A percentile compares a stretch with the other conserved stretches of the same genome.
phyloP scores from a whole-genome alignment of 2,888 invertebrate genomes.

The Phorcus lineatus region DNA sequence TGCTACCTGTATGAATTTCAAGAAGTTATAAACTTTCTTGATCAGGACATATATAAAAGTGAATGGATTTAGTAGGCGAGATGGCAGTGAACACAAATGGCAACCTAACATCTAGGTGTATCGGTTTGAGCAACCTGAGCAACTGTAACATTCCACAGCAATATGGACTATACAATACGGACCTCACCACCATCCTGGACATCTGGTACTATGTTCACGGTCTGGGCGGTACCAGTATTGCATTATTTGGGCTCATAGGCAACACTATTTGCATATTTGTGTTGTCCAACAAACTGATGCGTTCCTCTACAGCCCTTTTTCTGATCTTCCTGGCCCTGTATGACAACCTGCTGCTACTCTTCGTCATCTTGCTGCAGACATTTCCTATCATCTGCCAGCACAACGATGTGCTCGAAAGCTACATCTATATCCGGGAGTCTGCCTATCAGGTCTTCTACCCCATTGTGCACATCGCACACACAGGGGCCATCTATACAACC shows the following conservation, averaged over 20 bases:
- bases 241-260: slow-evolving; percentile 81
- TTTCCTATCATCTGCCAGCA: slow-evolving; percentile 44
- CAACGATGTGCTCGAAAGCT: slow-evolving; percentile 40
- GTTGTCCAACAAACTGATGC: slow-evolving; percentile 84
- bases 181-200: neutral
- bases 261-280: slow-evolving; percentile 55
- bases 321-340: slow-evolving; percentile 92
- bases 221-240: slow-evolving; percentile 90
- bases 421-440: slow-evolving; percentile 28
- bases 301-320: slow-evolving; percentile 94
- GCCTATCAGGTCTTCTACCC: slow-evolving; percentile 33
- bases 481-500: slow-evolving; percentile 41
- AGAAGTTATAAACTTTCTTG: too few relatives aligned
- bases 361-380: slow-evolving; percentile 47
- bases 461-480: slow-evolving; percentile 35
- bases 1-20: too few relatives aligned
- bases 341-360: slow-evolving; percentile 37
- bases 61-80: neutral
- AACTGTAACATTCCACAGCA: neutral
- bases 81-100: neutral
- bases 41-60: neutral
- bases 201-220: slow-evolving; percentile 84
- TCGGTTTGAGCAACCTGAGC: neutral
- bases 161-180: neutral
- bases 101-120: neutral